Base-by-base conservation (phyloP, 2,888 invertebrate species). In the Mellilla xanthometata region DNA sequence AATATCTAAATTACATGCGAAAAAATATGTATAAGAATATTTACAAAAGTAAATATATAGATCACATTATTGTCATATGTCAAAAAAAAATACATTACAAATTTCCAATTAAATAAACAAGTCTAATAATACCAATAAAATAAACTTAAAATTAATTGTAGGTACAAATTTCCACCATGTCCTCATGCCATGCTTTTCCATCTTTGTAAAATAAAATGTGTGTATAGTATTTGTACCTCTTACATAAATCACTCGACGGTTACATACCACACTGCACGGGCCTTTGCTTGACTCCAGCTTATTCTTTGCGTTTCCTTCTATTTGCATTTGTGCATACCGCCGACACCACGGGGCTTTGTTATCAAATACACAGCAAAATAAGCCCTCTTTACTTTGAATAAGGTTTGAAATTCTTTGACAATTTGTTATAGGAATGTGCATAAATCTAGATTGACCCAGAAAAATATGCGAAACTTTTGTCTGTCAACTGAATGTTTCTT, bases 291-390 rank as follows among this genome's bases (percentile, higher is more conserved):
- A 60, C 60, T 54, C 52, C 48, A 61, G 62, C 58, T 56, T 64
- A 61, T 60, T 65, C 65, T 63, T 57, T 54, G 57, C 47, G 58
- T 65, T 59, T 60, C 60, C 65, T 66, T 46, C 65, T 67, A 59
- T 58, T 70, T 65, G 61, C 60, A 60, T 69, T 76, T 69, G 62
- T 68, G 65, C 62, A 61, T 60, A 61, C 58, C 56, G 65, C 30
- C 29, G 12, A 23, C 32, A 54, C 54, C 60, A 58, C 59, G 65
- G 72, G 74, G 72, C 76, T 78, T 76, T 77, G 66, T 66, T 65
- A 33, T 29, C 38, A 65, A 58, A 4, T 7, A 66, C 56, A 62
- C 45, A 52, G 54, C 51, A 60, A 58, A 52, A 55, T 68, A 58
- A 62, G 53, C 5, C 23, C 30, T 36, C 34, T 4, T 10, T 19